phyloP scores from a whole-genome alignment of 23 tunicate genomes.

The Trididemnum miniatum region DNA sequence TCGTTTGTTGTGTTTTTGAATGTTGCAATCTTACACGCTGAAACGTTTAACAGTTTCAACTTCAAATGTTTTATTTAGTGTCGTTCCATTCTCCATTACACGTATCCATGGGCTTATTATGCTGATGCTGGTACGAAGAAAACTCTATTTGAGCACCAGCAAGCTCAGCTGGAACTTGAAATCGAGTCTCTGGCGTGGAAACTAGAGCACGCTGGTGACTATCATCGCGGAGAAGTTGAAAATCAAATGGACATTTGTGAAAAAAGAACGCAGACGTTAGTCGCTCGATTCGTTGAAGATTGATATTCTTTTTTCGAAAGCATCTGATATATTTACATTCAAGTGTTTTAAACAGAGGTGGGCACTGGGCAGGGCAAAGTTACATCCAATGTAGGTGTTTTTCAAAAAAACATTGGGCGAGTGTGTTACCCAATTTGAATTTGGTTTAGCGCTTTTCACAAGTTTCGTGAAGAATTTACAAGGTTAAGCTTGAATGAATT shows the following conservation, averaged over 20 bases:
- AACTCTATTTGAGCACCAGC: slow-evolving; percentile 89
- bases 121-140: slow-evolving; percentile 77
- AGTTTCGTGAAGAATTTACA: no score
- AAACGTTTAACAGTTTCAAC: no score
- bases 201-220: slow-evolving; percentile 68
- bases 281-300: slow-evolving; percentile 43
- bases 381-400: no score
- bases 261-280: slow-evolving; percentile 68
- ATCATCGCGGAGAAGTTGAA: slow-evolving; percentile 74
- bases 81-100: slow-evolving; percentile 83
- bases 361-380: no score
- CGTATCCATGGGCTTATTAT: slow-evolving; percentile 89
- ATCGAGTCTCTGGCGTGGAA: slow-evolving; percentile 94
- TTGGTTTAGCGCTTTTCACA: no score
- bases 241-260: slow-evolving; percentile 87
- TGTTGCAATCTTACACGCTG: no score
- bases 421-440: no score
- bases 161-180: slow-evolving; percentile 91
- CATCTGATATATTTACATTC: no score
- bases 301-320: not conserved
- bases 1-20: no score
- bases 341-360: no score
- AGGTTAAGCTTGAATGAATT: no score
- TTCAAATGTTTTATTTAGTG: slow-evolving; percentile 73
- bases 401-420: no score